Evolutionary conservation across 92 coral and sea anemone genomes (phyloP).

Genomic region (Blastomussa wellsi): DNA sequence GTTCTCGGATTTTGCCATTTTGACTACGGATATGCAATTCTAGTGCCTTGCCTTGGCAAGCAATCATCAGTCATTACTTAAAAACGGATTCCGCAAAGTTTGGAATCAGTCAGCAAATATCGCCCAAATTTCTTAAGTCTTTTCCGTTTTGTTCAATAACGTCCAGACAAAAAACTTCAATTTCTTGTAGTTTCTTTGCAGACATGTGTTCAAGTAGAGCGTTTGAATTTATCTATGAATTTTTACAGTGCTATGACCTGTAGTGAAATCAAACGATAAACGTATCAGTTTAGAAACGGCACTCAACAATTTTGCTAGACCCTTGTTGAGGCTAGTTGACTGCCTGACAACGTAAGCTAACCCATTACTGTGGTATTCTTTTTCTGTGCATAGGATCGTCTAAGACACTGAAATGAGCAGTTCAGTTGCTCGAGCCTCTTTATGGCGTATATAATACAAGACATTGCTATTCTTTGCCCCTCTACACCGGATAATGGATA

Average conservation of each 20-base stretch:
- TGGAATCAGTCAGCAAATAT: background rate
- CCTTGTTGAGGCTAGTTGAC: background rate
- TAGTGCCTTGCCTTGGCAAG: too few relatives aligned
- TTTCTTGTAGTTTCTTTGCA: background rate
- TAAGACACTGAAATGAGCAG: too few relatives aligned
- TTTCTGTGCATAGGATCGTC: background rate
- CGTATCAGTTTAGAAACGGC: background rate
- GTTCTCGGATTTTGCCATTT: too few relatives aligned
- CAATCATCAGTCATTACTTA: too few relatives aligned
- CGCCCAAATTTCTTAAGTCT: background rate
- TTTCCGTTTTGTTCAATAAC: background rate
- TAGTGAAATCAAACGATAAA: too few relatives aligned
- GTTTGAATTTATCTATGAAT: too few relatives aligned
- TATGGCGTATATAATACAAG: background rate
- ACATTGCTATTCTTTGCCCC: background rate
- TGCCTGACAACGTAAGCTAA: background rate
- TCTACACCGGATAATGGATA: background rate
- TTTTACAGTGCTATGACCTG: too few relatives aligned
- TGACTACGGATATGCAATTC: too few relatives aligned
- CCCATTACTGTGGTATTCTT: background rate
- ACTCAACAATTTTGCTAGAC: background rate
- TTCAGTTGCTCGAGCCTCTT: background rate
- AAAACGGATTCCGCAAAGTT: too few relatives aligned
- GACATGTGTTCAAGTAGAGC: background rate
- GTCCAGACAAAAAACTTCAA: background rate